Evolutionary conservation across 2,113 vertebrate species (phyloP).

Genomic region (Pelmatolapia mariae): DNA sequence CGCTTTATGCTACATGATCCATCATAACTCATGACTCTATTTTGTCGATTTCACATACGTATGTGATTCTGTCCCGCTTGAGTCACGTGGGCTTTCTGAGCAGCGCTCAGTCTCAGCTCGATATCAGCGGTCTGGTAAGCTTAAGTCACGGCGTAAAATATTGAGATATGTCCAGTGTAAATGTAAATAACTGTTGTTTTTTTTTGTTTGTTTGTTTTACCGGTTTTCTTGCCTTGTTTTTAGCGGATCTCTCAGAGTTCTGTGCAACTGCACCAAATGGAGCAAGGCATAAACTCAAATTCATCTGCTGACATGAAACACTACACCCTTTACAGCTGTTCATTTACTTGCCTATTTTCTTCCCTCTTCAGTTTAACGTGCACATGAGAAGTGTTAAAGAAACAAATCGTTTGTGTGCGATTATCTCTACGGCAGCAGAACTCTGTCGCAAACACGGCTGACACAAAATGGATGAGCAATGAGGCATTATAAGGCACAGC

Average conservation of each 20-base stretch:
- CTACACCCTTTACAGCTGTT: background rate
- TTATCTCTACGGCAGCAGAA: constrained; percentile 19
- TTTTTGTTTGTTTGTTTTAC: background rate
- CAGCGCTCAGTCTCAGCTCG: background rate
- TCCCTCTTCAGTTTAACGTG: background rate
- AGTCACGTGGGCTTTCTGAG: background rate
- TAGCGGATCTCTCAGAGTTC: background rate
- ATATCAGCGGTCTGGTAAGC: background rate
- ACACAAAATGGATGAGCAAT: constrained; percentile 9
- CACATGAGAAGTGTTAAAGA: background rate
- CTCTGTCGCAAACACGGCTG: background rate
- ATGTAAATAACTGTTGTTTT: background rate
- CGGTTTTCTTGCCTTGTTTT: background rate
- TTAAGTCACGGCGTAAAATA: background rate
- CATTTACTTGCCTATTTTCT: background rate
- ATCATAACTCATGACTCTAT: constrained; percentile 8
- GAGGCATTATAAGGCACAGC: constrained; percentile 4
- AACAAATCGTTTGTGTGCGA: background rate
- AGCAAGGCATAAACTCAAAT: background rate
- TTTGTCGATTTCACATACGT: background rate
- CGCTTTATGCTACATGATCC: background rate
- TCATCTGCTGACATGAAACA: background rate
- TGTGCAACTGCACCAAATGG: background rate
- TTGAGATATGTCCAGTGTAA: background rate
- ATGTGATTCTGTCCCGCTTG: background rate